Evolutionary conservation across 2,888 invertebrate genomes (phyloP).

Genomic region (Lordiphosa andalusiaca): DNA sequence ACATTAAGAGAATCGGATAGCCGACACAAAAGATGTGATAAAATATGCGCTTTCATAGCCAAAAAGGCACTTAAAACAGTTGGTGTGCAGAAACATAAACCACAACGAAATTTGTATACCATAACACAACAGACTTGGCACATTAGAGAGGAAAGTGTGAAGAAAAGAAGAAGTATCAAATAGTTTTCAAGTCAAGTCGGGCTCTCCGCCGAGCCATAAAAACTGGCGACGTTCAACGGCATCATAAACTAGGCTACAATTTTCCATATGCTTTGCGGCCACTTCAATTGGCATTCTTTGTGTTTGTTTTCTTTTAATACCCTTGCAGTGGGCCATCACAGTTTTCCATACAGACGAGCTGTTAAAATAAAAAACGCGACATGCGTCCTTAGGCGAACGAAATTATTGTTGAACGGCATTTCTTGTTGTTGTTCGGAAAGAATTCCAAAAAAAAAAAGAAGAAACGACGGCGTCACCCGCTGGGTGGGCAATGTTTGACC

Average conservation of each 20-base stretch:
- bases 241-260: slow-evolving; percentile 41
- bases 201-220: slow-evolving; percentile 5
- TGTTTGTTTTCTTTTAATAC: slow-evolving; percentile 7
- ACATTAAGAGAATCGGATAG: slow-evolving; percentile 46
- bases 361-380: slow-evolving; percentile 70
- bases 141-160: slow-evolving; percentile 58
- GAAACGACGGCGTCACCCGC: slow-evolving; percentile 23
- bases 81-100: slow-evolving; percentile 50
- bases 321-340: background rate
- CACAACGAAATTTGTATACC: slow-evolving; percentile 40
- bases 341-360: slow-evolving; percentile 53
- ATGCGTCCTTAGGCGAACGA: slow-evolving; percentile 52
- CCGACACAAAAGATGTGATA: slow-evolving; percentile 31
- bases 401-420: slow-evolving; percentile 37
- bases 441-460: slow-evolving; percentile 2
- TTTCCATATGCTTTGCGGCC: slow-evolving; percentile 17
- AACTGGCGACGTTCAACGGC: slow-evolving; percentile 9
- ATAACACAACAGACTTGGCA: slow-evolving; percentile 13
- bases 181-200: slow-evolving; percentile 36
- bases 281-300: slow-evolving; percentile 52
- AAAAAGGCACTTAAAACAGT: slow-evolving; percentile 48
- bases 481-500: slow-evolving; percentile 16
- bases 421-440: slow-evolving; percentile 22
- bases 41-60: slow-evolving; percentile 44
- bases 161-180: slow-evolving; percentile 61